Conservation (phyloP, 1,140 invertebrate genomes). For the Portunus trituberculatus region DNA sequence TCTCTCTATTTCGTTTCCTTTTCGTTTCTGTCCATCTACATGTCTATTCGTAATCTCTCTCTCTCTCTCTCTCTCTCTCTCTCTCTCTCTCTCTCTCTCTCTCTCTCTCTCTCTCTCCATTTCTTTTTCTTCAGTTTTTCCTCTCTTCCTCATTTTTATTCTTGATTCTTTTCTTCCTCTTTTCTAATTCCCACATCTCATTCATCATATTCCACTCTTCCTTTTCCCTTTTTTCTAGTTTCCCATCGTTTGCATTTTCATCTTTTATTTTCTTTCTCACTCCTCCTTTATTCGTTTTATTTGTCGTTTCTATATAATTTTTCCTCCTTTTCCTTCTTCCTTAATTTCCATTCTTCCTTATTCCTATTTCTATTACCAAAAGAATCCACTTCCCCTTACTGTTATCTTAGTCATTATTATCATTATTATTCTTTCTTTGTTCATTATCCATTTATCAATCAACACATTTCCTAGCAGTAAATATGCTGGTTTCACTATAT, state of each 20-base stretch:
- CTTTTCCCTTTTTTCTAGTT: no score
- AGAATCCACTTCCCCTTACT: no score
- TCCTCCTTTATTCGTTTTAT: neutral
- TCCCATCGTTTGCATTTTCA: no score
- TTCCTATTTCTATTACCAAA: no score
- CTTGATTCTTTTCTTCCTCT: neutral
- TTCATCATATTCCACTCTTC: neutral
- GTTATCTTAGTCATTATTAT: no score
- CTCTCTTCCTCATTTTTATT: neutral
- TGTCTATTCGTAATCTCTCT: no score
- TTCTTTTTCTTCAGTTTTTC: neutral
- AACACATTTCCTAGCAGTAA: no score
- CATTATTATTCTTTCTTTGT: no score
- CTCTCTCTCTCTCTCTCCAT: neutral
- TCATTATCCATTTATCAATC: no score
- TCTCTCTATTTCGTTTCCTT: neutral
- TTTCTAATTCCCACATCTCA: neutral
- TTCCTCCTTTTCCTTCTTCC: neutral
- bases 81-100: conserved; percentile 20
- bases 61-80: conserved; percentile 20
- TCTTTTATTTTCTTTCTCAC: no score
- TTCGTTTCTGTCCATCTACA: neutral
- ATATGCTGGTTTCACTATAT: no score
- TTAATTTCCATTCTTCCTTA: no score
- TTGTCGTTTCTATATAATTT: neutral